Conservation (phyloP, 2,888 invertebrate genomes). For the Plagodis dolabraria region DNA sequence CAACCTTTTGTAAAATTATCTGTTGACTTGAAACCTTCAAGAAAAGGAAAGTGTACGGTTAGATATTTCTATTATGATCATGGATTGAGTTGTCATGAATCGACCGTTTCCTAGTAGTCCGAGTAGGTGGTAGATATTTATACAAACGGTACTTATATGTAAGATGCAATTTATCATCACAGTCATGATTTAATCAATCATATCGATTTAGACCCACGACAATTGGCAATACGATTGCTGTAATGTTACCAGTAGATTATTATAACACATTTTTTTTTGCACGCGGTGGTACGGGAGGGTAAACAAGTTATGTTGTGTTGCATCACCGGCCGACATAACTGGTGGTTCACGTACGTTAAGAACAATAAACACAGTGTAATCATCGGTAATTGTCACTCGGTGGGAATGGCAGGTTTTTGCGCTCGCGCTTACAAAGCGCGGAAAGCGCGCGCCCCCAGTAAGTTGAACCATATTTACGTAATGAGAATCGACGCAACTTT, state of each 20-base stretch:
- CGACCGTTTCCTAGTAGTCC: conserved; percentile 42
- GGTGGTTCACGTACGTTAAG: conserved; percentile 56
- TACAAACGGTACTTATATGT: conserved; percentile 4
- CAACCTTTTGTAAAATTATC: conserved; percentile 14
- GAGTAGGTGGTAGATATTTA: conserved; percentile 15
- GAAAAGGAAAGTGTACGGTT: conserved; percentile 49
- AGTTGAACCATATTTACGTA: conserved; percentile 75
- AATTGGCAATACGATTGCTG: background rate
- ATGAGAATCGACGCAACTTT: conserved; percentile 50
- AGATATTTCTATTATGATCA: conserved; percentile 43
- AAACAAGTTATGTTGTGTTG: conserved; percentile 52
- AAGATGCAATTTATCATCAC: conserved; percentile 16
- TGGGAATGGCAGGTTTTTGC: conserved; percentile 73
- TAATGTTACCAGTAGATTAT: conserved; percentile 36
- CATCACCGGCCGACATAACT: conserved; percentile 64
- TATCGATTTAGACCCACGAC: background rate
- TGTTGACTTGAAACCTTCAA: conserved; percentile 40
- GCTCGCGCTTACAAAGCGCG: conserved; percentile 56
- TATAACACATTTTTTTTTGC: conserved; percentile 43
- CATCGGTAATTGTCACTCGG: conserved; percentile 63
- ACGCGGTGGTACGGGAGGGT: conserved; percentile 40
- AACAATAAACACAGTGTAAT: conserved; percentile 71
- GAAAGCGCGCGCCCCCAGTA: conserved; percentile 53
- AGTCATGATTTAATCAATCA: conserved; percentile 10
- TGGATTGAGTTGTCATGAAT: conserved; percentile 48